A percentile compares a stretch with the other conserved stretches of the same genome.
These are phyloP conservation scores for Rhabditoides inermis DNA, from an alignment of 2,888 invertebrate genomes.

Conservation along the genomic window DNA sequence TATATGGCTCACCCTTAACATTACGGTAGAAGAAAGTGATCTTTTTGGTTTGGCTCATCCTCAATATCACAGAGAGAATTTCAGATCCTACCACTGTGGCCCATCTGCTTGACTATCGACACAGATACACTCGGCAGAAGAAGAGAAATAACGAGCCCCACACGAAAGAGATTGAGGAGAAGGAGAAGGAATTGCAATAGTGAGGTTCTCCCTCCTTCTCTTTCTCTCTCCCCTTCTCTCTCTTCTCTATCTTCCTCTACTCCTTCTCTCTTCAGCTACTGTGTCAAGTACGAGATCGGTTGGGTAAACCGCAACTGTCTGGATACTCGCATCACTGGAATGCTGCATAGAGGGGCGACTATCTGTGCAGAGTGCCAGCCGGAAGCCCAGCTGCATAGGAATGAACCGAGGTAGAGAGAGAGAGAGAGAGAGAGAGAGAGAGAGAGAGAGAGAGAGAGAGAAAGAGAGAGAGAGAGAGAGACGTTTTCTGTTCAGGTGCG, in stretches of 20 bases:
- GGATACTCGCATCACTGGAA: constrained; percentile 16
- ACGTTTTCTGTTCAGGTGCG: no score
- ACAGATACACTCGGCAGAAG: constrained; percentile 24
- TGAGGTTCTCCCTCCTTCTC: no score
- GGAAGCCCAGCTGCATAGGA: constrained; percentile 42
- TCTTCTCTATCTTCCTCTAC: no score
- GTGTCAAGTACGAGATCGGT: constrained; percentile 41
- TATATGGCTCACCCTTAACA: no score
- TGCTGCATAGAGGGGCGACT: constrained; percentile 17
- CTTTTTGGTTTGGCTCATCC: no score
- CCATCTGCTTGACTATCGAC: constrained; percentile 40
- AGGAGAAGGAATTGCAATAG: constrained; percentile 14
- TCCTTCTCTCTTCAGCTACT: constrained; percentile 48
- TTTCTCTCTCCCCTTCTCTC: no score
- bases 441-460: no score
- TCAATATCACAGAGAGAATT: not conserved
- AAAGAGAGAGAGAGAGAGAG: no score
- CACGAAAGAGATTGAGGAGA: constrained; percentile 20
- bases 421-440: no score
- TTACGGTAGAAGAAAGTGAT: no score
- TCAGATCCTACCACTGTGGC: constrained; percentile 45
- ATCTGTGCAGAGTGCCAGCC: constrained; percentile 50
- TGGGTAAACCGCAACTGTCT: constrained; percentile 48
- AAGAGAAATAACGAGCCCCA: constrained; percentile 17
- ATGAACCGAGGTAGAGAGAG: constrained; percentile 8